phyloP scores from a whole-genome alignment of 2,797 vertebrate species.

The Onychomys leucogaster region DNA sequence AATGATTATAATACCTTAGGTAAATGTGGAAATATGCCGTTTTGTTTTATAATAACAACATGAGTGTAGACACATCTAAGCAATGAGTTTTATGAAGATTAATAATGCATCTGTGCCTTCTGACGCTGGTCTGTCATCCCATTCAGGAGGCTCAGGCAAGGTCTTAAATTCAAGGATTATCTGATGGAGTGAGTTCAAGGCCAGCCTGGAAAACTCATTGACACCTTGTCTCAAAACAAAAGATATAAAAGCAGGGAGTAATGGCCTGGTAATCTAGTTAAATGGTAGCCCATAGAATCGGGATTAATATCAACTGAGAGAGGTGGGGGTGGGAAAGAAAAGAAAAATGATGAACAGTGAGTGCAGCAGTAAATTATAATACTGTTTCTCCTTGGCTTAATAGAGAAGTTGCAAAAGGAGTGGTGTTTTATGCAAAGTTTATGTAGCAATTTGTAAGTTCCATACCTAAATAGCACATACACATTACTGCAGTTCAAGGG shows the following conservation, averaged over 20 bases:
- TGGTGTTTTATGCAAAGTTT: not conserved
- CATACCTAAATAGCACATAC: not conserved
- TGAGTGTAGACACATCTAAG: not conserved
- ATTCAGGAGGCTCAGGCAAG: not conserved
- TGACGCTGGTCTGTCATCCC: not conserved
- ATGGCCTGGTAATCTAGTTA: not conserved
- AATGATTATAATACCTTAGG: not conserved
- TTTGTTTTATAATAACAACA: constrained; percentile 23
- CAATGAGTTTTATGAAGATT: not conserved
- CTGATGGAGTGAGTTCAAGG: not conserved
- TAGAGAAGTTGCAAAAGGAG: not conserved
- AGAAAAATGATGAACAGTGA: not conserved
- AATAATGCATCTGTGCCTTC: not conserved
- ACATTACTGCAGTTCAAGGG: not conserved
- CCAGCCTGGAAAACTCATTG: not conserved
- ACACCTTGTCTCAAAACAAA: not conserved
- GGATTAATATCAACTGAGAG: not conserved
- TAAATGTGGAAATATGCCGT: not conserved
- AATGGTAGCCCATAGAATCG: not conserved
- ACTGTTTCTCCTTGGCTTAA: not conserved
- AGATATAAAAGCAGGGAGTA: not conserved
- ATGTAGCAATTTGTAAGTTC: not conserved
- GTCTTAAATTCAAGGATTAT: not conserved
- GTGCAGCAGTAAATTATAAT: not conserved
- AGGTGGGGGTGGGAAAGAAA: not conserved